Conservation (phyloP, 2,113 vertebrate genomes). For the Prochilodus magdalenae region DNA sequence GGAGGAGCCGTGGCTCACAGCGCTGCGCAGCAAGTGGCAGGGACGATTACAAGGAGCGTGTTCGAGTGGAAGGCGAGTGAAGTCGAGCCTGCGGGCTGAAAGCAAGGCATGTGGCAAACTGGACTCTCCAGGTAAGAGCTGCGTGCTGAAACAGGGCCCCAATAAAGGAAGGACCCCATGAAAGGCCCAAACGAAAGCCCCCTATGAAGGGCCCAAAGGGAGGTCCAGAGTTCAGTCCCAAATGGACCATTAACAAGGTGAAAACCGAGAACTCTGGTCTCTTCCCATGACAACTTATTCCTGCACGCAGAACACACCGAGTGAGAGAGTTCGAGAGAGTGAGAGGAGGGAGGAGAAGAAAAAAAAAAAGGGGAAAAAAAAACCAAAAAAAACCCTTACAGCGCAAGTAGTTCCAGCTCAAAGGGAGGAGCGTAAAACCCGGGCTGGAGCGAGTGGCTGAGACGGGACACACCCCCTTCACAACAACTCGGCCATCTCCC, state of each 20-base stretch:
- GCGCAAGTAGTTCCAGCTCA: constrained; percentile 69
- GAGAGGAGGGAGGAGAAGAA: not conserved
- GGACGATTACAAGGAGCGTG: too few species aligned
- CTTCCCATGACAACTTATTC: constrained; percentile 48
- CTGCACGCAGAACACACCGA: constrained; percentile 47
- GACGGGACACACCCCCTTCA: constrained; percentile 51
- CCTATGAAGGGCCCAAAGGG: too few species aligned
- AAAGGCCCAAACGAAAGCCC: too few species aligned
- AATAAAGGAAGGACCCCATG: too few species aligned
- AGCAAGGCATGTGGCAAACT: too few species aligned
- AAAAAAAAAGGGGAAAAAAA: constrained; percentile 33
- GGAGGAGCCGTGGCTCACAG: not conserved
- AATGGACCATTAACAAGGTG: too few species aligned
- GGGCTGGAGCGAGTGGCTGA: constrained; percentile 57
- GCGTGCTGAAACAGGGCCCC: too few species aligned
- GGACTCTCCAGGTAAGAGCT: too few species aligned
- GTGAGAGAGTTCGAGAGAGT: constrained; percentile 12
- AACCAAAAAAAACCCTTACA: constrained; percentile 39
- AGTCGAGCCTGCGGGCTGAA: too few species aligned
- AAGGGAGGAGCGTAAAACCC: constrained; percentile 61
- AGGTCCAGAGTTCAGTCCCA: too few species aligned
- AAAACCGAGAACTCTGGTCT: not conserved
- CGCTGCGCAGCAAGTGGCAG: too few species aligned
- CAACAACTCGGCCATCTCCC: constrained; percentile 50
- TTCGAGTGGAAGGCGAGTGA: not conserved